These are phyloP conservation scores for Orussus abietinus DNA, from an alignment of 1,140 invertebrate species.

Conservation along the genomic window DNA sequence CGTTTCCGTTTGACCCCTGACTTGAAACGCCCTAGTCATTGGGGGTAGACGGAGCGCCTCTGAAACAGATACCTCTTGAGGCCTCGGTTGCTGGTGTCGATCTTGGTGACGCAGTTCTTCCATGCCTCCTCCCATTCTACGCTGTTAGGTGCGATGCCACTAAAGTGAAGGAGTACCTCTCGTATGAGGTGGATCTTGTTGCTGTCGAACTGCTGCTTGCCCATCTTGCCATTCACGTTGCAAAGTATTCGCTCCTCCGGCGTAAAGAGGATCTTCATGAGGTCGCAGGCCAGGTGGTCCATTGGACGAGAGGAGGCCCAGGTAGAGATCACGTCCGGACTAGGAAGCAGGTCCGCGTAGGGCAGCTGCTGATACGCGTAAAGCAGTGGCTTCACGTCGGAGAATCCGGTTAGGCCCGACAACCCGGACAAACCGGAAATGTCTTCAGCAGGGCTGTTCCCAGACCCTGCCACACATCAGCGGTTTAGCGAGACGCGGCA, in stretches of 20 bases:
- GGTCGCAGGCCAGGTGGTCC: constrained; percentile 53
- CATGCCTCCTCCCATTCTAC: constrained; percentile 53
- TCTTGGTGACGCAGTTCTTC: constrained; percentile 56
- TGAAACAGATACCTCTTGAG: constrained; percentile 53
- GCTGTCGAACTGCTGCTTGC: constrained; percentile 53
- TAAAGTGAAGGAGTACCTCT: constrained; percentile 51
- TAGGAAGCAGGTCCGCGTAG: constrained; percentile 51
- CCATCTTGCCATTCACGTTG: constrained; percentile 56
- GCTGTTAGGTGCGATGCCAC: constrained; percentile 43
- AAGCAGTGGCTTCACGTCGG: constrained; percentile 37
- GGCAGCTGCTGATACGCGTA: constrained; percentile 51
- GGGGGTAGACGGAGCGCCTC: constrained; percentile 44
- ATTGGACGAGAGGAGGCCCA: constrained; percentile 53
- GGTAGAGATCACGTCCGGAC: constrained; percentile 46
- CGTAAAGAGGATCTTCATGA: constrained; percentile 54
- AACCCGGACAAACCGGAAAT: constrained; percentile 41
- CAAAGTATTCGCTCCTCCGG: constrained; percentile 53
- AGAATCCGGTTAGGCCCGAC: constrained; percentile 36
- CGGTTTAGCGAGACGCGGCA: too few species aligned
- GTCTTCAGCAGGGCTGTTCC: constrained; percentile 39
- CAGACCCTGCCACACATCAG: constrained; percentile 42
- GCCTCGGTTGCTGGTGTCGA: constrained; percentile 54
- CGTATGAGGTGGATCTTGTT: constrained; percentile 52
- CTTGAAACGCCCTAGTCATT: constrained; percentile 49
- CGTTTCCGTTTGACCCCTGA: constrained; percentile 47